Conservation (phyloP, 1,140 invertebrate species). For the Yoshiicerus persimilis region DNA sequence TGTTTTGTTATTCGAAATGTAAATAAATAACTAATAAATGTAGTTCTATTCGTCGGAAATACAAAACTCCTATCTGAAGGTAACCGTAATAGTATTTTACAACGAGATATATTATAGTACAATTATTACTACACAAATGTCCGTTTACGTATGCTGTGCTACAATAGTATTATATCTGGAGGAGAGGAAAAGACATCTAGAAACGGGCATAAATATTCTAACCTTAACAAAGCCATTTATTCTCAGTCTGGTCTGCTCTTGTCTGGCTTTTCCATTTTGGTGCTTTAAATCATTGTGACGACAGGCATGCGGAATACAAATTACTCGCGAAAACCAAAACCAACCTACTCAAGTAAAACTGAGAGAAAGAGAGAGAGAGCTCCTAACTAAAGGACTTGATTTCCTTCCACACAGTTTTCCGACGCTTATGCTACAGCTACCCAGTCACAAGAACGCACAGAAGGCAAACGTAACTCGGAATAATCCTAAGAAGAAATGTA, state of each 20-base stretch:
- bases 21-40: not conserved
- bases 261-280: constrained; percentile 21
- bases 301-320: constrained; percentile 37
- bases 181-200: not conserved
- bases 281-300: constrained; percentile 37
- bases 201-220: constrained; percentile 9
- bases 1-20: not conserved
- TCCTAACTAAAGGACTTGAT: not conserved
- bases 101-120: not conserved
- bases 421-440: not conserved
- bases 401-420: not conserved
- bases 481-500: not conserved
- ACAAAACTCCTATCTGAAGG: too few relatives aligned
- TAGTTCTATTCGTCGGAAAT: too few relatives aligned
- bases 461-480: not conserved
- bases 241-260: constrained; percentile 11
- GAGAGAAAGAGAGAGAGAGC: not conserved
- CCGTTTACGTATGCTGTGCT: not conserved
- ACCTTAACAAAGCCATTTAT: constrained; percentile 20
- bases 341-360: constrained; percentile 22
- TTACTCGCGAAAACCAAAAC: constrained; percentile 28
- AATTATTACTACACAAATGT: not conserved
- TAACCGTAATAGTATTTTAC: too few relatives aligned
- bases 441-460: too few relatives aligned
- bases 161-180: not conserved